Base-by-base conservation (phyloP, 2,888 invertebrate species). In the Microplitis deprimator region DNA sequence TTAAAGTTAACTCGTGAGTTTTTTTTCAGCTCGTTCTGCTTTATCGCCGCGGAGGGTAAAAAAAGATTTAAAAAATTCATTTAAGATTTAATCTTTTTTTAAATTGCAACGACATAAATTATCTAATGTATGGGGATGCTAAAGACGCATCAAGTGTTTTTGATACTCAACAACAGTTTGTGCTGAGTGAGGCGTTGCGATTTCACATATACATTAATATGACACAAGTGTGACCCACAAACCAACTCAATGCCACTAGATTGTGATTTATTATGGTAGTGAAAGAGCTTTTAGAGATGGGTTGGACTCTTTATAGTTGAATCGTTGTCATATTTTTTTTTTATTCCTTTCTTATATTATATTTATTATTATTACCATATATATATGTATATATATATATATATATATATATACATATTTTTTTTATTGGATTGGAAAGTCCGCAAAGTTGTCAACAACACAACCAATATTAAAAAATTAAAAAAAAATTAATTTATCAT, bases 211-310 rank as follows among this genome's bases (percentile, higher is more conserved):
- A 50, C 4, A 50, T 50, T 50, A 82, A 81, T 83, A 84, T 80
- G 80, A 78, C 79, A 69, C 75, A 73, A 50, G 50, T 50, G 75
- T 85, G 84, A 85, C 84, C 84, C 82, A 83, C 82, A 83, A 84
- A 82, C 78, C 68, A 79, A 81, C 79, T 83, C 83, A 85, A 85
- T 84, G 82, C 83, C 82, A 80, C 84, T 83, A 83, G 85, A 85
- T 85, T 85, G 84, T 84, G 83, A 85, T 85, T 85, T 84, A 85
- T 84, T 82, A 82, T 79, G 77, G 78, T 81, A 79, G 80, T 81
- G 82, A 83, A 81, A 82, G 78, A 80, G 79, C 69, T 75, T 77
- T 76, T 20, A 50, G 10, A 13, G 71, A 40, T 65, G 71, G 70
- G 76, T 67, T 50, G 40, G 65, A 69, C 62, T n/a, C 64, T 29